A percentile compares a stretch with the other conserved stretches of the same genome.
Evolutionary conservation across 2,888 invertebrate species (phyloP).

Genomic region (Pseudococcus viburni): DNA sequence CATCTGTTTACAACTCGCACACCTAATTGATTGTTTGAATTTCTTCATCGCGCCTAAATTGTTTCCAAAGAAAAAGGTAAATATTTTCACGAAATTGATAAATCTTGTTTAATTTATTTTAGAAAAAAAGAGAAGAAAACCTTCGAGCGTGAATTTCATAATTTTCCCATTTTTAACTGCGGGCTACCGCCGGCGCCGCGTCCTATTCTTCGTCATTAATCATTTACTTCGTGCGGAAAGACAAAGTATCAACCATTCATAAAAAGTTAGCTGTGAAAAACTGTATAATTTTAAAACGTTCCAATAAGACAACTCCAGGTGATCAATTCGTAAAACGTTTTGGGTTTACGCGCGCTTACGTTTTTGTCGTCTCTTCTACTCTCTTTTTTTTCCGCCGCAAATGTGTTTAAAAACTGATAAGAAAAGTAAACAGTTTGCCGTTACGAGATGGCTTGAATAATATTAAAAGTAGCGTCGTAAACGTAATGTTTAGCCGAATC

Average conservation of each 20-base stretch:
- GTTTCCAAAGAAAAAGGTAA: constrained; percentile 41
- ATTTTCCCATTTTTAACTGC: constrained; percentile 51
- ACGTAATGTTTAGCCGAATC: not conserved
- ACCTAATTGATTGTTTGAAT: constrained; percentile 57
- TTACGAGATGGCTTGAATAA: constrained; percentile 23
- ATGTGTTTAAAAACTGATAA: constrained; percentile 56
- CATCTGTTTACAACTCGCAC: constrained; percentile 45
- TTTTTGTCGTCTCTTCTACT: not conserved
- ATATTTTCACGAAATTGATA: constrained; percentile 58
- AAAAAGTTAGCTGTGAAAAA: not conserved
- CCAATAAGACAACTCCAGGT: constrained; percentile 47
- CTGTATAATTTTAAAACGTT: constrained; percentile 30
- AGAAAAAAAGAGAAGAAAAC: not conserved
- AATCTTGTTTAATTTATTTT: constrained; percentile 54
- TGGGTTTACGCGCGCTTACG: not conserved
- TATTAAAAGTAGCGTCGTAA: constrained; percentile 25
- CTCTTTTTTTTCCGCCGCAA: constrained; percentile 21
- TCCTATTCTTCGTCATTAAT: constrained; percentile 39
- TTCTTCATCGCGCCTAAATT: constrained; percentile 36
- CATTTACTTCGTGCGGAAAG: constrained; percentile 42
- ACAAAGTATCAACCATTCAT: constrained; percentile 47
- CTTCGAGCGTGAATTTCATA: constrained; percentile 43
- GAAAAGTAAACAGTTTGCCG: constrained; percentile 32
- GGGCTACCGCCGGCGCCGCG: not conserved
- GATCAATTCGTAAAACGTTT: constrained; percentile 41